Evolutionary conservation across 2,797 vertebrate species (phyloP), one percentile per base, ranked within the genome.

Genomic region (Megaceryle alcyon): DNA sequence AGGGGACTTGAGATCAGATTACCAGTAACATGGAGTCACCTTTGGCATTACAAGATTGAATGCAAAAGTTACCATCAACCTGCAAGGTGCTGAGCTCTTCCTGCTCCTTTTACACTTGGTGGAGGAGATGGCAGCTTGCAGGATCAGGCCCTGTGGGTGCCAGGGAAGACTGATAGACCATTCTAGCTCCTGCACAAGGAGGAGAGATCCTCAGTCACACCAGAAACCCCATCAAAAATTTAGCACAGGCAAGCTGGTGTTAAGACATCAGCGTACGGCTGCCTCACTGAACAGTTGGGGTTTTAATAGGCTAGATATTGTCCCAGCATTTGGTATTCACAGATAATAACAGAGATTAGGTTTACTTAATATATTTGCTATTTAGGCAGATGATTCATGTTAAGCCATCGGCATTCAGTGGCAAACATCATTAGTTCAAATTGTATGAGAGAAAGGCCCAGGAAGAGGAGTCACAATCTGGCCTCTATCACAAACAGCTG

Each of bases 331-430:
- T 96, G 93, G 80, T 90, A 75, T 95, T 97, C 82, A 91, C 76
- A 92, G 86, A 94, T 96, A 94, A 94, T 96, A 94, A 95, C 65
- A 95, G 92, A 95, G 81, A 69, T 72, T 75, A 96, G 88, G 90
- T 97, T 96, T 97, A 98, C 95, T 96, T 94, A 94, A 97, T 97
- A 90, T 96, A 96, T 96, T 96, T 96, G 93, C 90, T 97, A 64
- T 95, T 97, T 94, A 87, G 88, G 94, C 88, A 94, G 97, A 97
- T 95, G 94, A 94, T 95, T 76, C 95, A 88, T 95, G 93, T 88
- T 68, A 91, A 96, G 92, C 96, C 94, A 97, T 88, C 88, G 92
- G 91, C 95, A 91, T 96, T 96, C 86, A 77, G 82, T 89, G 96
- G 97, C 93, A 96, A 92, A 96, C 92, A 97, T 96, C 66, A 94